These are phyloP conservation scores for Agrypnus murinus DNA, from an alignment of 2,888 invertebrate species.

Conservation along the genomic window DNA sequence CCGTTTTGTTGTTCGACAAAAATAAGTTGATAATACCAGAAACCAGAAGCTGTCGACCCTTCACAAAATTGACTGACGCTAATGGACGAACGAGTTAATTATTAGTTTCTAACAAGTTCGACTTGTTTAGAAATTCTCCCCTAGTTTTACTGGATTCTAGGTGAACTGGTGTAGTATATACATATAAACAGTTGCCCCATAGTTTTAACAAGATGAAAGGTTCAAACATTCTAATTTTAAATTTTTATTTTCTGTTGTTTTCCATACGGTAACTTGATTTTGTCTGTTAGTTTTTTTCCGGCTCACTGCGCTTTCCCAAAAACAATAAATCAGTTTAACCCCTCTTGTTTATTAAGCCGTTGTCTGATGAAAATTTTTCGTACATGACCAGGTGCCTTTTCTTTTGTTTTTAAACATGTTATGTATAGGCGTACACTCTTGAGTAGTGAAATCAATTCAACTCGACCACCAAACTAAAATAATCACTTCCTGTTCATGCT, in stretches of 20 bases:
- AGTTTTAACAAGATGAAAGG: too few relatives aligned
- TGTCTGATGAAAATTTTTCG: too few relatives aligned
- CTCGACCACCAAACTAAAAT: constrained; percentile 24
- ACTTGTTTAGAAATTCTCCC: constrained; percentile 6
- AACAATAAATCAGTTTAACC: too few relatives aligned
- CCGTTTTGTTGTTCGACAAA: constrained; percentile 3
- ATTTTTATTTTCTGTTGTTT: too few relatives aligned
- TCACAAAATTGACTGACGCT: neutral
- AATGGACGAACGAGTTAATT: constrained; percentile 25
- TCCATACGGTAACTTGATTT: too few relatives aligned
- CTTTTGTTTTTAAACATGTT: neutral
- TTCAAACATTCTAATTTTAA: too few relatives aligned
- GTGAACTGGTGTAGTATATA: too few relatives aligned
- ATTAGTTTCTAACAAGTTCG: constrained; percentile 12
- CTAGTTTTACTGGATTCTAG: neutral
- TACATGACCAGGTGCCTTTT: constrained; percentile 2
- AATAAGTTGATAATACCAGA: constrained; percentile 18
- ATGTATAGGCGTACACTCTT: neutral
- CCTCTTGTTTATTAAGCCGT: too few relatives aligned
- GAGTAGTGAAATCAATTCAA: constrained; percentile 14
- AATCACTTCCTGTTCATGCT: constrained; percentile 27
- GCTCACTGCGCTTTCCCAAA: too few relatives aligned
- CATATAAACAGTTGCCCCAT: too few relatives aligned
- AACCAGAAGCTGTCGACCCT: neutral
- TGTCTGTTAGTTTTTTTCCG: too few relatives aligned